A percentile compares a stretch with the other conserved stretches of the same genome.
Evolutionary conservation across 1,140 invertebrate genomes (phyloP).

Genomic region (Scaptodrosophila lebanonensis): DNA sequence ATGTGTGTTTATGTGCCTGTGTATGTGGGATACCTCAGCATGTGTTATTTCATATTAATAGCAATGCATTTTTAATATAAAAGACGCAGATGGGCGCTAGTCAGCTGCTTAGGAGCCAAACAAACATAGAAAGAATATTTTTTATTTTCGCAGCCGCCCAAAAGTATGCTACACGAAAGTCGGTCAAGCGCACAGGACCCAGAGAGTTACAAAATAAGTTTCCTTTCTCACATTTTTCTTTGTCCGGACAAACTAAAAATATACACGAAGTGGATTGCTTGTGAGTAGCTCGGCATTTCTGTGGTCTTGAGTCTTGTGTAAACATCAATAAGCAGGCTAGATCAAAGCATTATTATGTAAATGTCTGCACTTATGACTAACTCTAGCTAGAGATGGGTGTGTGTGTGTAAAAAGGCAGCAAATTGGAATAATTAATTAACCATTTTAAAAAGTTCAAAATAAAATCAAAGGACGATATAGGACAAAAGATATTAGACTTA

Average conservation of each 20-base stretch:
- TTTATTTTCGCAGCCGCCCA: constrained; percentile 1
- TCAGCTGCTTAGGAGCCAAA: constrained; percentile 33
- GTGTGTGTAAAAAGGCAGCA: too few species aligned
- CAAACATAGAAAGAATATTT: too few species aligned
- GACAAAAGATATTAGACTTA: too few species aligned
- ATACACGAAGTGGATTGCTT: too few species aligned
- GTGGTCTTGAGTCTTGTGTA: not conserved
- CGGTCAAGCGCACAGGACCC: constrained; percentile 23
- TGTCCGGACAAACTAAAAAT: too few species aligned
- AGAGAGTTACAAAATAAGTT: not conserved
- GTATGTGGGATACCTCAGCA: constrained; percentile 2
- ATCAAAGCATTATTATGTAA: constrained; percentile 37
- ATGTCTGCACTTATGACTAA: not conserved
- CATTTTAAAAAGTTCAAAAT: constrained; percentile 28
- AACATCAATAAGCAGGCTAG: constrained; percentile 22
- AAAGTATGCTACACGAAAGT: constrained; percentile 14
- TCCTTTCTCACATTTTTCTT: too few species aligned
- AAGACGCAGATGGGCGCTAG: constrained; percentile 15
- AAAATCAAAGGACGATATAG: constrained; percentile 22
- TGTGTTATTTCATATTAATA: constrained; percentile 43
- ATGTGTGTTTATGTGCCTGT: too few species aligned
- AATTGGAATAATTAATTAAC: too few species aligned
- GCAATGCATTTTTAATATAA: constrained; percentile 47
- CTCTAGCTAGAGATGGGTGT: too few species aligned
- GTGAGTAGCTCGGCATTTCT: too few species aligned